Evolutionary conservation across 2,113 vertebrate genomes (phyloP), one percentile per base, ranked within the genome.

Genomic region (Micromys minutus): DNA sequence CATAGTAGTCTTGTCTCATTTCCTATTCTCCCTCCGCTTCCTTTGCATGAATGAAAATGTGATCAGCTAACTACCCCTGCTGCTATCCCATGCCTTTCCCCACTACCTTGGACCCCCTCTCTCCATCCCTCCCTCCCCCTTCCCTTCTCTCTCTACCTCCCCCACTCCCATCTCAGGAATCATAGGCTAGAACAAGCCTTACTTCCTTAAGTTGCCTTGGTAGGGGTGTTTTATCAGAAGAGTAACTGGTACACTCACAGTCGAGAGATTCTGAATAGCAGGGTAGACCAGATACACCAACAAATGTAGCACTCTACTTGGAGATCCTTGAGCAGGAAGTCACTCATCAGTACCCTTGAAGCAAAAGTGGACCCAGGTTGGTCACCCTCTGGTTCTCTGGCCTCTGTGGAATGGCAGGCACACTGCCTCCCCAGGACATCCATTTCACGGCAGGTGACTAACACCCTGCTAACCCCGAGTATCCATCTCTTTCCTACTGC

Each of bases 371-470:
- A 59, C 45, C 77, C 13, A 13, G 1, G 3, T 3, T 45, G 26
- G 72, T 50, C 16, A 36, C 75, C 3, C 1, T 13, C 71, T 76
- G 39, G 24, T 10, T 10, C 1, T 36, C 55, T 55, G 59, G 4
- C 29, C 47, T 50, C 63, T n/a, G 6, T 67, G 67, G 52, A 26
- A 4, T n/a, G 19, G 15, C n/a, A 19, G 4, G n/a, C 61, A n/a
- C 7, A 3, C 50, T n/a, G 2, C 29, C 13, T 29, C 39, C 39
- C 47, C 24, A 8, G 7, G 36, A 11, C 0, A 0, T 83, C 69
- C 15, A 11, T 4, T 63, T 69, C 31, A 47, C 13, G 69, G 52
- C 86, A 10, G 24, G 17, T 59, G 22, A 57, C 75, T 21, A 34
- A 22, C 61, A 13, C 4, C 69, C 76, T 63, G 31, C 93, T 13